Evolutionary conservation across 1,140 invertebrate genomes (phyloP).

Genomic region (Hycleus phaleratus): DNA sequence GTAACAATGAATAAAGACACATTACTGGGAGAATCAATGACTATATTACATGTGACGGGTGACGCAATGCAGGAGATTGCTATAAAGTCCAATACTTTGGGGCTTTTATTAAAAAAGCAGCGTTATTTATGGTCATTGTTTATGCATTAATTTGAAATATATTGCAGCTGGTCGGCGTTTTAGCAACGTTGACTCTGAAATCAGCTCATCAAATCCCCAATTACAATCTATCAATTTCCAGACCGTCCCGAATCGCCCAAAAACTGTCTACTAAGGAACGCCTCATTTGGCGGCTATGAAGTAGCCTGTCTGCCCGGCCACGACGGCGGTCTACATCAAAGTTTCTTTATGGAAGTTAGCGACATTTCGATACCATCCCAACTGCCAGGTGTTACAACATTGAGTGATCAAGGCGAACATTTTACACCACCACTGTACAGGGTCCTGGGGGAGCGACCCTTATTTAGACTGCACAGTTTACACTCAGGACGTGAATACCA

Average conservation of each 20-base stretch:
- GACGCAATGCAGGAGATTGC: too few relatives aligned
- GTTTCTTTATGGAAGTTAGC: conserved; percentile 73
- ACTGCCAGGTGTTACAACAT: conserved; percentile 47
- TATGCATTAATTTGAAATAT: too few relatives aligned
- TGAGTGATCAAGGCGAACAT: conserved; percentile 48
- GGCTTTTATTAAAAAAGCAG: too few relatives aligned
- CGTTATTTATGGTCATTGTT: too few relatives aligned
- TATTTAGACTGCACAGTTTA: conserved; percentile 57
- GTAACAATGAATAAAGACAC: too few relatives aligned
- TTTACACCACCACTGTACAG: conserved; percentile 47
- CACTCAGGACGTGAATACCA: conserved; percentile 59
- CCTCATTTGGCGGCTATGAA: conserved; percentile 51
- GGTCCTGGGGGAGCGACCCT: conserved; percentile 51
- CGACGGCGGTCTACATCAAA: conserved; percentile 73
- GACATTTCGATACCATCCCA: conserved; percentile 49
- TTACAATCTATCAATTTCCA: too few relatives aligned
- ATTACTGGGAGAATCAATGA: too few relatives aligned
- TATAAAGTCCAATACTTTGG: too few relatives aligned
- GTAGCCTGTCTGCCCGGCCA: conserved; percentile 69
- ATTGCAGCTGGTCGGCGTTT: too few relatives aligned
- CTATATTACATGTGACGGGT: too few relatives aligned
- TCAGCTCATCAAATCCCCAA: too few relatives aligned
- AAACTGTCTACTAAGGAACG: conserved; percentile 61
- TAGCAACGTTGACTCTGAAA: too few relatives aligned
- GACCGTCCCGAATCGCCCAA: conserved; percentile 54